Evolutionary conservation across 2,888 invertebrate species (phyloP).

Genomic region (Mythimna lalbum): DNA sequence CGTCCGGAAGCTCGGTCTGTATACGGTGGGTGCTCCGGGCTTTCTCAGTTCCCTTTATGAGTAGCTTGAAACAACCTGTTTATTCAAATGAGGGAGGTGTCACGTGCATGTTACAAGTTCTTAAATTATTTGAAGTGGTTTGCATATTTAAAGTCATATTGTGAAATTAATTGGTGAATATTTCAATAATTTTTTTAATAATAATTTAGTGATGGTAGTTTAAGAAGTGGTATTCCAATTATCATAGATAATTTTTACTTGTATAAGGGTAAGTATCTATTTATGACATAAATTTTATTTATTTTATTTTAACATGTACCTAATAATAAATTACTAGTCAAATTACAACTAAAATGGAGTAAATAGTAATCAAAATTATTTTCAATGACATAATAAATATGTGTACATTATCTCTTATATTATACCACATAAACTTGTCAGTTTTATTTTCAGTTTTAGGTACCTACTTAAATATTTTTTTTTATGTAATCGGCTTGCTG

Average conservation of each 20-base stretch:
- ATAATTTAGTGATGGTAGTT: slow-evolving; percentile 1
- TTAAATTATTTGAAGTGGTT: slow-evolving; percentile 3
- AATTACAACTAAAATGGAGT: no score
- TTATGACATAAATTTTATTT: neutral
- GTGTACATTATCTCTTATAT: neutral
- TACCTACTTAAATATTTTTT: no score
- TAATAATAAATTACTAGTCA: no score
- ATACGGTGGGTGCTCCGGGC: slow-evolving; percentile 73
- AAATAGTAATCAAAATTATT: neutral
- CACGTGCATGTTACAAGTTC: slow-evolving; percentile 7
- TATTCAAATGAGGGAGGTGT: slow-evolving; percentile 63
- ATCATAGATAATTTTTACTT: neutral
- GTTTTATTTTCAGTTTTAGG: neutral
- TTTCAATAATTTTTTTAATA: neutral
- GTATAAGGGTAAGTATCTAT: slow-evolving; percentile 11
- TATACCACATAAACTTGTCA: no score
- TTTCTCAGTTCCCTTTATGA: slow-evolving; percentile 75
- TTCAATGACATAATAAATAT: neutral
- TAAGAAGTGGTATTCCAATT: neutral
- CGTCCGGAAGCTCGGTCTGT: slow-evolving; percentile 69
- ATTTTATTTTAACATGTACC: neutral
- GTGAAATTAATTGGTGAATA: slow-evolving; percentile 29
- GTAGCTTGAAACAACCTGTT: slow-evolving; percentile 75
- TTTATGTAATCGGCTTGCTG: no score
- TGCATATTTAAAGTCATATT: slow-evolving; percentile 16